Base-by-base conservation (phyloP, 2,113 vertebrate species). In the Centrocercus urophasianus region DNA sequence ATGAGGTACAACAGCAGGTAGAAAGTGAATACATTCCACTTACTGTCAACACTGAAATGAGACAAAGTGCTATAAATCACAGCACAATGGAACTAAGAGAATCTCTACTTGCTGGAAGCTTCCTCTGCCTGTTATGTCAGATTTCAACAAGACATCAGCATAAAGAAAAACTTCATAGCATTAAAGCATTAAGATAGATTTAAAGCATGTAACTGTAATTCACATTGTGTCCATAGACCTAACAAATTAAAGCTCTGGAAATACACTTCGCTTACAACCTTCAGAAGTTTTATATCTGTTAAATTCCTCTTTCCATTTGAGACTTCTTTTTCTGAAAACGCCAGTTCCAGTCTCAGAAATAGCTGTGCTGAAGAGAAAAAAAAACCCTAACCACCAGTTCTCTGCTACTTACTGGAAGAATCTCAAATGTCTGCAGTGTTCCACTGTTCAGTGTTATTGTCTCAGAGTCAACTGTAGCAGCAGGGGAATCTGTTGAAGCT, bases 341-440 rank as follows among this genome's bases (percentile, higher is more conserved):
- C 73, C 16, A 67, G 10, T 50, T 81, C 19, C 38, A 67, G 20
- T 13, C 7, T 27, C 79, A 59, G 30, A 73, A 77, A 56, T 10
- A 93, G 43, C 11, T 34, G 38, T 36, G 16, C 13, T 78, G 72
- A 56, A 57, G 66, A 87, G 6, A 36, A 66, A 79, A 64, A 71
- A 1, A 57, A 7, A 16, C 36, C 17, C 50, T 52, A 57, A 73
- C 43, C 27, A 59, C 2, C 67, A 84, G 74, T 67, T 93, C 52
- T 83, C 20, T 56, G 24, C 77, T 86, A 98, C 98, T 98, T 97
- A 99, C 99, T 70, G 99, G 99, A 88, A 99, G 97, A 95, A 99
- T 99, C 97, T 99, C 99, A 95, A 99, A 99, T 34, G 99, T 98
- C 96, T 99, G 99, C 77, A 99, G 97, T 8, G 99, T 98, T 89